Evolutionary conservation across 1,140 invertebrate species (phyloP), one percentile per base, ranked within the genome.

Genomic region (Brachionus koreanus): DNA sequence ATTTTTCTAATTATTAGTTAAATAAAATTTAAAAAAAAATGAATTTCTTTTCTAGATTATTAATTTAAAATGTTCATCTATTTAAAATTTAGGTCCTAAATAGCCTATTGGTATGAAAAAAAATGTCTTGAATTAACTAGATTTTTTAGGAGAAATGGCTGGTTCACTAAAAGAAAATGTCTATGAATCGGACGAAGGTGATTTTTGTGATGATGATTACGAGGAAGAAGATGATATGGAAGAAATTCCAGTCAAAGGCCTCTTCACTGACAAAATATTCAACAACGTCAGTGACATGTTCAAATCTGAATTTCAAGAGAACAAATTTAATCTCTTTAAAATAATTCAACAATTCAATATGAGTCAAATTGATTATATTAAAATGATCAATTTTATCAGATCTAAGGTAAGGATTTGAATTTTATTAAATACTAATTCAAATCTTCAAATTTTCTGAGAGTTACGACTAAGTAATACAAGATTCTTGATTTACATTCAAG

Each of bases 381-480:
- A 94, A 87, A 88, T 96, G 84, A 92, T 96, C 12, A 96, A 96
- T 89, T 97, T 92, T 85, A 92, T 96, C 74, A 91, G 94, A 84
- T 89, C 87, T 35, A 89, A 92, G 42, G 90, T 87, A 84, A 29
- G 82, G 46, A 61, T 19, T 52, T 46, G 4, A 3, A 33, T 39
- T n/a, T 42, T n/a, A 25, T 81, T 7, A n/a, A n/a, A n/a, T n/a
- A n/a, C n/a, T 13, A 1, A 69, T 42, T 49, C 13, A 19, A n/a
- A n/a, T n/a, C n/a, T n/a, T n/a, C n/a, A n/a, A n/a, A n/a, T n/a
- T n/a, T n/a, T n/a, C n/a, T n/a, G n/a, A n/a, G n/a, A n/a, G n/a
- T n/a, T n/a, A n/a, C n/a, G n/a, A n/a, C n/a, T n/a, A n/a, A n/a
- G n/a, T n/a, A n/a, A n/a, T n/a, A n/a, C n/a, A n/a, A n/a, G n/a